phyloP scores from a whole-genome alignment of 1,140 invertebrate genomes.

The Oedothorax gibbosus region DNA sequence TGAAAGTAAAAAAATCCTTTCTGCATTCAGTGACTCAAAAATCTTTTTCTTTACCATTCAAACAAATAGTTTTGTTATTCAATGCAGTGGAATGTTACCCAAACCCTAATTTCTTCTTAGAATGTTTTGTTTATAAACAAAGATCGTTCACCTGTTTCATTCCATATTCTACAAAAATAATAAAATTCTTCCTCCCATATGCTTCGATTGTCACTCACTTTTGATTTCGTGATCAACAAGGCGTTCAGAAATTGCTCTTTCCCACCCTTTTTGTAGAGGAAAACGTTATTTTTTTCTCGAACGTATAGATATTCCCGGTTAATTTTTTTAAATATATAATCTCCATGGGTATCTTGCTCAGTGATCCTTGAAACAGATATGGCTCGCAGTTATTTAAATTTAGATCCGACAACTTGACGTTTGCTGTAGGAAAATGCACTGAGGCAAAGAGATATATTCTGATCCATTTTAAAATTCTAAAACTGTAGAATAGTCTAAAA shows the following conservation, averaged over 20 bases:
- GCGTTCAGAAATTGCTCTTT: constrained; percentile 21
- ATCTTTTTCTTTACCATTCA: no score
- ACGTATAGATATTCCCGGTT: background rate
- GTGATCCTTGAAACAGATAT: constrained; percentile 29
- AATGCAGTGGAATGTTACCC: no score
- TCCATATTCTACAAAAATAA: constrained; percentile 3
- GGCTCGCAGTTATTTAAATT: background rate
- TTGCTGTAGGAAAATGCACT: no score
- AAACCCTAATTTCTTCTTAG: no score
- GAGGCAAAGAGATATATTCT: no score
- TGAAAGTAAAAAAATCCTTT: no score
- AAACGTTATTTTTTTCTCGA: background rate
- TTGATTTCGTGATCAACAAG: constrained; percentile 32
- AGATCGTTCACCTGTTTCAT: constrained; percentile 15
- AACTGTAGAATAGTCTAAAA: no score
- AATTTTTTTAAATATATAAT: constrained; percentile 14
- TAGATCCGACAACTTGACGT: no score
- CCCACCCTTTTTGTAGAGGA: constrained; percentile 14
- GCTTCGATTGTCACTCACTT: constrained; percentile 18
- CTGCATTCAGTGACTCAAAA: no score
- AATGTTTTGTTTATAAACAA: background rate
- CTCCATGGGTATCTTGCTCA: background rate
- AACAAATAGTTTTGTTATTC: no score
- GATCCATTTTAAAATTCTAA: no score
- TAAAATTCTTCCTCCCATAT: constrained; percentile 22